Evolutionary conservation across 2,888 invertebrate species (phyloP).

Genomic region (Pyrrhosoma nymphula): DNA sequence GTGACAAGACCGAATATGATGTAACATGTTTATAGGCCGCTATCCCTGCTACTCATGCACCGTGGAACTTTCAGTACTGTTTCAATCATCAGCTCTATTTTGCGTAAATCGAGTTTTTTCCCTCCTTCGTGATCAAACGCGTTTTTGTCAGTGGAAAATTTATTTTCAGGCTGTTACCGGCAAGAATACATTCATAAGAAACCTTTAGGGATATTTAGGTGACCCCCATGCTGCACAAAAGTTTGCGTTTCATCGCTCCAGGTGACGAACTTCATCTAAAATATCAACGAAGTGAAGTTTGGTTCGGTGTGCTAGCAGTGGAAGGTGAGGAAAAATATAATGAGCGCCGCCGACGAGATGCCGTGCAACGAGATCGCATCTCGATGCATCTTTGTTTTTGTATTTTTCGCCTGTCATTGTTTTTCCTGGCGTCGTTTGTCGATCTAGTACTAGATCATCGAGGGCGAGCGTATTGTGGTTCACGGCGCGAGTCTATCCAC

Average conservation of each 20-base stretch:
- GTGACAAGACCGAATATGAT: no score
- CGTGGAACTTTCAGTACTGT: no score
- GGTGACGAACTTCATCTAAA: not conserved
- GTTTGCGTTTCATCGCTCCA: not conserved
- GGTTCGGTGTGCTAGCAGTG: not conserved
- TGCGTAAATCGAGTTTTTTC: no score
- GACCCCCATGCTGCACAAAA: not conserved
- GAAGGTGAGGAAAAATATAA: not conserved
- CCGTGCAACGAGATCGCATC: not conserved
- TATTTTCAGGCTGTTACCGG: no score
- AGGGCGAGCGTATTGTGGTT: not conserved
- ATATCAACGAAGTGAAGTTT: not conserved
- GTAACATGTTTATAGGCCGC: no score
- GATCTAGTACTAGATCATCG: not conserved
- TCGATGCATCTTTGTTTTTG: not conserved
- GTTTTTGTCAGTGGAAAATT: no score
- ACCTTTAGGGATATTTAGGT: not conserved
- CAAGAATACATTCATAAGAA: not conserved
- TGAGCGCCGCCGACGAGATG: not conserved
- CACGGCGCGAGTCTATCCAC: not conserved
- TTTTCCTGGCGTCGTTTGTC: not conserved
- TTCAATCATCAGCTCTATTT: no score
- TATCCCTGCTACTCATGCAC: no score
- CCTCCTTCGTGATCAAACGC: no score
- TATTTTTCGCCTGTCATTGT: not conserved